phyloP scores from a whole-genome alignment of 2,113 vertebrate genomes.

The Cygnus buccinator region DNA sequence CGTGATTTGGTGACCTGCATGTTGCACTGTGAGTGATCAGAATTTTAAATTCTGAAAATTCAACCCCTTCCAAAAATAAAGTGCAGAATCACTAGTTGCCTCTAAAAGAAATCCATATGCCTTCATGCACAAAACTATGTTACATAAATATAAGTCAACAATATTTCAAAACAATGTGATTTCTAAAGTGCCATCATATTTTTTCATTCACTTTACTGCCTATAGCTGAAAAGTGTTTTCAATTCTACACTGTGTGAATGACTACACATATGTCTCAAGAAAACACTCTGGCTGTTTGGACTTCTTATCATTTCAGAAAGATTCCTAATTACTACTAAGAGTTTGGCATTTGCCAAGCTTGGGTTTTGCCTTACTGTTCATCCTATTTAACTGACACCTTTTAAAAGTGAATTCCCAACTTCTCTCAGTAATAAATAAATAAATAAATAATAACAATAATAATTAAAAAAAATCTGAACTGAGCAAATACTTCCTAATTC shows the following conservation, averaged over 20 bases:
- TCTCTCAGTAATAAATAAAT: not conserved
- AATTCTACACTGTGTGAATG: not conserved
- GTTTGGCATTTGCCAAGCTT: not conserved
- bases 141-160: not conserved
- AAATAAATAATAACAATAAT: no score
- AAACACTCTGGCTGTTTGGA: not conserved
- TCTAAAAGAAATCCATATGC: not conserved
- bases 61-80: fast-evolving
- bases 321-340: not conserved
- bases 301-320: not conserved
- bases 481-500: not conserved
- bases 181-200: not conserved
- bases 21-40: not conserved
- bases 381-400: not conserved
- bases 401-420: not conserved
- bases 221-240: not conserved
- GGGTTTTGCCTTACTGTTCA: not conserved
- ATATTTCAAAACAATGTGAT: not conserved
- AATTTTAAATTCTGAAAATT: not conserved
- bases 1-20: not conserved
- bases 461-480: not conserved
- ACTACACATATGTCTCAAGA: not conserved
- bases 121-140: not conserved
- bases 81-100: not conserved
- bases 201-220: fast-evolving